Evolutionary conservation across 2,113 vertebrate species (phyloP).

Genomic region (Motacilla tschutschensis): DNA sequence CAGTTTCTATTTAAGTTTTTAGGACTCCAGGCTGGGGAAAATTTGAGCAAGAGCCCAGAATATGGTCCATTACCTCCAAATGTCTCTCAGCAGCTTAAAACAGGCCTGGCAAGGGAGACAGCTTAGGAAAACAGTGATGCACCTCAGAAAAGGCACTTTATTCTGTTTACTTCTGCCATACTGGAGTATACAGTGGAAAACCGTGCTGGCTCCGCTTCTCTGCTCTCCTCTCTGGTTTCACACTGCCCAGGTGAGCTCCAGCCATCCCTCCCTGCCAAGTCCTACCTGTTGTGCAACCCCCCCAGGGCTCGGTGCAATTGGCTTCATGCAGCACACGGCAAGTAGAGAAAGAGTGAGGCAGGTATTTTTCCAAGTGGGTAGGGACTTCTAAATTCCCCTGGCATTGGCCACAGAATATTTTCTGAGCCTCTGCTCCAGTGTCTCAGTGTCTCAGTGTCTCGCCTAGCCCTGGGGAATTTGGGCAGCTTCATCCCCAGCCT

Average conservation of each 20-base stretch:
- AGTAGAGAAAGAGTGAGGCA: neutral
- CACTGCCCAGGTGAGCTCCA: neutral
- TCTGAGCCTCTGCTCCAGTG: constrained; percentile 11
- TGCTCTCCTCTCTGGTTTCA: neutral
- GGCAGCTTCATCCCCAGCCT: constrained; percentile 9
- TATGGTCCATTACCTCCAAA: constrained; percentile 2
- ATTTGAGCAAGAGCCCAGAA: constrained; percentile 36
- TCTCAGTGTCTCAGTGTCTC: neutral
- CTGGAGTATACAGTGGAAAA: constrained; percentile 7
- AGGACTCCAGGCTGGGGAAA: constrained; percentile 13
- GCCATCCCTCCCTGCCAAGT: neutral
- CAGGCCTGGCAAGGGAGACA: neutral
- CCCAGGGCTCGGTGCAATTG: neutral
- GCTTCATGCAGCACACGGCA: neutral
- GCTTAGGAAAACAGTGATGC: neutral
- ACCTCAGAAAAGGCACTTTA: constrained; percentile 38
- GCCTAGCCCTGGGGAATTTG: constrained; percentile 15
- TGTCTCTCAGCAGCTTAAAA: neutral
- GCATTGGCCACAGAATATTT: constrained; percentile 18
- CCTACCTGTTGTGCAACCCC: constrained; percentile 3
- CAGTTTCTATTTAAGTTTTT: constrained; percentile 27
- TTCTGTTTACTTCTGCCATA: constrained; percentile 1
- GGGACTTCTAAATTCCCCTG: constrained; percentile 37
- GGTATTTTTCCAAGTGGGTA: constrained; percentile 16
- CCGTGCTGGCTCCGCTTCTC: neutral